These are phyloP conservation scores for Caenorhabditis sp. DNA, from an alignment of 2,888 invertebrate species.

Conservation along the genomic window DNA sequence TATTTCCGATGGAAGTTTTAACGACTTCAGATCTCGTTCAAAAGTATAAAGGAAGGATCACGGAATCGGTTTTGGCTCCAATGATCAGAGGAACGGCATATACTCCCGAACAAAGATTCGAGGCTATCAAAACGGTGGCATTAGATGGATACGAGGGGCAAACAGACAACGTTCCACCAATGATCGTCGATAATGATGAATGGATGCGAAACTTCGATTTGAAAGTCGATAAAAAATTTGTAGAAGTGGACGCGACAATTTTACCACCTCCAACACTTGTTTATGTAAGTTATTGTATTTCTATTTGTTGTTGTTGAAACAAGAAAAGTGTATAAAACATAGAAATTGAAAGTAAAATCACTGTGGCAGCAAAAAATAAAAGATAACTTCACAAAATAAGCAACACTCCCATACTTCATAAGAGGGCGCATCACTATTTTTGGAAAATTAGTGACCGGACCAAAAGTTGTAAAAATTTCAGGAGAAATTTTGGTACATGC, in stretches of 20 bases:
- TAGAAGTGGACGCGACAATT: background rate
- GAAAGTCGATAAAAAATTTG: background rate
- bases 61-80: background rate
- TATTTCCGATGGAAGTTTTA: background rate
- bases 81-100: background rate
- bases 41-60: background rate
- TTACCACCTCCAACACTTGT: background rate
- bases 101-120: background rate
- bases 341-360: too few relatives aligned
- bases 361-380: too few relatives aligned
- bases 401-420: too few relatives aligned
- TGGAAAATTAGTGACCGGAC: too few relatives aligned
- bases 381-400: too few relatives aligned
- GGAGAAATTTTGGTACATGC: too few relatives aligned
- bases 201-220: background rate
- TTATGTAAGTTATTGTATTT: background rate
- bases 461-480: too few relatives aligned
- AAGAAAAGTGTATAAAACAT: too few relatives aligned
- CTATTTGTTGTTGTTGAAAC: too few relatives aligned
- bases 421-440: too few relatives aligned
- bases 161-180: background rate
- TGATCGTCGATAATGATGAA: background rate
- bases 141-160: background rate
- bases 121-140: background rate
- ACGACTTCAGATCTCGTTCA: background rate